Percentiles rank a stretch among this genome's conserved stretches.
Evolutionary conservation across 2,113 vertebrate species (phyloP).

Genomic region (Hippopotamus amphibius): DNA sequence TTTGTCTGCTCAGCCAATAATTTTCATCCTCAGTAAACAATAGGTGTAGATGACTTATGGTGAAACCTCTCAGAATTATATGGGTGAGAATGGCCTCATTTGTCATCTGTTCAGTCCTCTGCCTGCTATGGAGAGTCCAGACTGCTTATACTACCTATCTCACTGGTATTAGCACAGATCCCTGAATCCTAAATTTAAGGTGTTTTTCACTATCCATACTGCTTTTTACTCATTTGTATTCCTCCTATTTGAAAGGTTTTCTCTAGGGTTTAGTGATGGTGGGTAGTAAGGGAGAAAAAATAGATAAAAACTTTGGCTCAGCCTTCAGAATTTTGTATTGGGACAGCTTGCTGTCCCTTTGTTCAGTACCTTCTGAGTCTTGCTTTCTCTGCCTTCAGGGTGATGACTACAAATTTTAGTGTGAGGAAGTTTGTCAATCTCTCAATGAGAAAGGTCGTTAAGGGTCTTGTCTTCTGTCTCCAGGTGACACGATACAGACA

Average conservation of each 20-base stretch:
- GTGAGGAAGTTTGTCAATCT: background rate
- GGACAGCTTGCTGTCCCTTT: background rate
- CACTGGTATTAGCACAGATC: background rate
- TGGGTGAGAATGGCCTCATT: background rate
- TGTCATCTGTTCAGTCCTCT: background rate
- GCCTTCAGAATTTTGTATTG: background rate
- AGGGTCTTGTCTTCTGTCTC: background rate
- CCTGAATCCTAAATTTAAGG: background rate
- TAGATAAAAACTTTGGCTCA: background rate
- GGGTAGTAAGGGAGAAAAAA: background rate
- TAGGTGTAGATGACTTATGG: background rate
- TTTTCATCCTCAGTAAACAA: background rate
- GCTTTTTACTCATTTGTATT: constrained; percentile 1
- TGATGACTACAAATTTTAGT: background rate
- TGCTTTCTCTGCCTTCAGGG: background rate
- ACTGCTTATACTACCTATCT: background rate
- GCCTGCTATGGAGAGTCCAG: background rate
- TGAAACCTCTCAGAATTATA: background rate
- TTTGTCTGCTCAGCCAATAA: background rate
- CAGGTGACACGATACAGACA: background rate
- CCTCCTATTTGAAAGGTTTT: background rate
- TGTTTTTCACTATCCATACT: background rate
- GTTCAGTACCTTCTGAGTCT: background rate
- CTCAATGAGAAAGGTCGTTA: background rate
- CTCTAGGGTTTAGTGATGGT: background rate